Conservation (phyloP, 2,113 vertebrate genomes). For the Gila orcuttii region DNA sequence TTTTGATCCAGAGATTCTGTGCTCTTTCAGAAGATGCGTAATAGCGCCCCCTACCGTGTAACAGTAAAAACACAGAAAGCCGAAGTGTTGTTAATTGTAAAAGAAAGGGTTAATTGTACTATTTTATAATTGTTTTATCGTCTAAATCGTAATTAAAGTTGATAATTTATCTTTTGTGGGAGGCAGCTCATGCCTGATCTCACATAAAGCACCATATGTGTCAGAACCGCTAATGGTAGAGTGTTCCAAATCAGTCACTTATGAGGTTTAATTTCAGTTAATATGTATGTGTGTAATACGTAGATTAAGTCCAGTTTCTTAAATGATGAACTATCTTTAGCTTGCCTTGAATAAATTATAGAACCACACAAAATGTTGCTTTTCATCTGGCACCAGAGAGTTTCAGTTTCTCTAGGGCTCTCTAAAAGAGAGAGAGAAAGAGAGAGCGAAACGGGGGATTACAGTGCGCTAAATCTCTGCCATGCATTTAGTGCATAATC, state of each 20-base stretch:
- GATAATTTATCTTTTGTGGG: neutral
- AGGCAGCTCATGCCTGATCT: constrained; percentile 1
- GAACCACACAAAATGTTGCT: constrained; percentile 7
- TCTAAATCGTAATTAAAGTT: neutral
- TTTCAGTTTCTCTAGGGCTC: constrained; percentile 19
- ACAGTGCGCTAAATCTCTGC: constrained; percentile 77
- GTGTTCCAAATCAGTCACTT: neutral
- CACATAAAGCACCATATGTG: neutral
- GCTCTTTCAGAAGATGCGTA: no score
- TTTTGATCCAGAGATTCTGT: no score
- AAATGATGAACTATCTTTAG: constrained; percentile 18
- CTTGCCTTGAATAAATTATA: constrained; percentile 29
- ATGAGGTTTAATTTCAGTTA: constrained; percentile 8
- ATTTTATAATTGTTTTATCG: neutral
- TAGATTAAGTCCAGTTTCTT: constrained; percentile 3
- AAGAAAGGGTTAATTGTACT: neutral
- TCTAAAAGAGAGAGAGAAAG: constrained; percentile 63
- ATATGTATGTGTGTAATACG: neutral
- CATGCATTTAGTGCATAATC: constrained; percentile 78
- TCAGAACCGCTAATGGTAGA: neutral
- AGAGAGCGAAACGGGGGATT: constrained; percentile 66
- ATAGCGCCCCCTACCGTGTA: no score
- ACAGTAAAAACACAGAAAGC: no score
- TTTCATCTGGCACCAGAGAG: constrained; percentile 10
- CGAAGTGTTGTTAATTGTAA: no score